Conservation (phyloP, 2,113 vertebrate species). For the Scolopax mira region DNA sequence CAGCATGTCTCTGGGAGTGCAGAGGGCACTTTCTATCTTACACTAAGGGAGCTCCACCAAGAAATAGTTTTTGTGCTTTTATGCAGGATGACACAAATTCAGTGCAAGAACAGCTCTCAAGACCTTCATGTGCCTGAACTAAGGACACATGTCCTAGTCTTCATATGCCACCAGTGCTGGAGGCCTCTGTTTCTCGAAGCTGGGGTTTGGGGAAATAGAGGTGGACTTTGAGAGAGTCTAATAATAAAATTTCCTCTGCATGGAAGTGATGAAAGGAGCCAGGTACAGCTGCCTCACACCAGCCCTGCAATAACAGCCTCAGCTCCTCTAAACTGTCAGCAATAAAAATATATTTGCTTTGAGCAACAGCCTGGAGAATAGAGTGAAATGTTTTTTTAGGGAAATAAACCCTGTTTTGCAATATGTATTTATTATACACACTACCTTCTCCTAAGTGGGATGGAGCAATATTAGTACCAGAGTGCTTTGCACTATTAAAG, state of each 20-base stretch:
- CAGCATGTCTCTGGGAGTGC: background rate
- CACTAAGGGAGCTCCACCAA: background rate
- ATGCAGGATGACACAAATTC: background rate
- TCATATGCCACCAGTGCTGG: background rate
- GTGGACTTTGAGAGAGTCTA: background rate
- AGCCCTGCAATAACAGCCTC: background rate
- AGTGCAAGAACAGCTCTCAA: background rate
- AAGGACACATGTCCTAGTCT: background rate
- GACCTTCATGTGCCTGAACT: background rate
- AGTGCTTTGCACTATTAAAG: background rate
- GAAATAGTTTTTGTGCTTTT: background rate
- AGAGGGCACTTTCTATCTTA: background rate
- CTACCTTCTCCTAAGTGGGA: background rate
- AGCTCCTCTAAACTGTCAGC: conserved; percentile 12
- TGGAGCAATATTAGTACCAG: background rate
- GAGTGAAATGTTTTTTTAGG: background rate
- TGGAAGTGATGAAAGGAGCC: conserved; percentile 14
- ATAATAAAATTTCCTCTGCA: background rate
- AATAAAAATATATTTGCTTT: conserved; percentile 36
- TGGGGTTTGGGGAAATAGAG: background rate
- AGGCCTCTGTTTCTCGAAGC: background rate
- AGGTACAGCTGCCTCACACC: conserved; percentile 14
- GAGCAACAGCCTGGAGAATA: conserved; percentile 28
- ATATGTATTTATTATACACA: background rate
- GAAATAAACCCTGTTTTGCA: conserved; percentile 11